phyloP scores from a whole-genome alignment of 1,140 invertebrate species.

The Drosophila ohnishii region DNA sequence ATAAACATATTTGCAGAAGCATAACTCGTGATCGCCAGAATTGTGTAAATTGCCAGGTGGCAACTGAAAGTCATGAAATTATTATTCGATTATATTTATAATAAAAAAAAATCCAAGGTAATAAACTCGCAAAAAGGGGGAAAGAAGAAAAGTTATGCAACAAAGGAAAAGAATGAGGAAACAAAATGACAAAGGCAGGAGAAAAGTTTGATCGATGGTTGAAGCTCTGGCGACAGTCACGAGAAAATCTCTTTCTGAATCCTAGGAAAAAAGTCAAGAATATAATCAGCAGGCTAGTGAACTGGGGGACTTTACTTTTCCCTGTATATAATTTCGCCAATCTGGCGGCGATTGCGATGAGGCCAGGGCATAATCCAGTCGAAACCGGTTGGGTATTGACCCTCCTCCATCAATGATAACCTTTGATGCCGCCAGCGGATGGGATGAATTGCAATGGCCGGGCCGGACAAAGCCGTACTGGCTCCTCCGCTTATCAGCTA shows the following conservation, averaged over 20 bases:
- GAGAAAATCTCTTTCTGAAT: slow-evolving; percentile 13
- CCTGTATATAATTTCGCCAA: slow-evolving; percentile 24
- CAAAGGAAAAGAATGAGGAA: slow-evolving; percentile 12
- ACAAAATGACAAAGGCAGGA: not conserved
- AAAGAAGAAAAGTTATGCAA: slow-evolving; percentile 31
- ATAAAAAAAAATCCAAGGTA: slow-evolving; percentile 10
- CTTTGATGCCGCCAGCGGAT: slow-evolving; percentile 39
- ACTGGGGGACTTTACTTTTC: slow-evolving; percentile 16
- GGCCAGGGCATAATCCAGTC: slow-evolving; percentile 27
- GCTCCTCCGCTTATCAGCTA: slow-evolving; percentile 22
- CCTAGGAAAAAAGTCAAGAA: not conserved
- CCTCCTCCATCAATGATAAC: slow-evolving; percentile 38
- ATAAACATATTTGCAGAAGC: slow-evolving; percentile 8
- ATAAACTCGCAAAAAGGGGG: slow-evolving; percentile 9
- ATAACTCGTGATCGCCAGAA: slow-evolving; percentile 42
- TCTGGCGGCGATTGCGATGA: slow-evolving; percentile 13
- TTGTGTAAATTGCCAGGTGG: slow-evolving; percentile 43
- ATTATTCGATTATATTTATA: slow-evolving; percentile 8
- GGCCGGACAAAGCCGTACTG: slow-evolving; percentile 17
- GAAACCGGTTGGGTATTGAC: slow-evolving; percentile 38
- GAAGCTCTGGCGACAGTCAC: slow-evolving; percentile 17
- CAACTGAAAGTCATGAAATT: slow-evolving; percentile 26
- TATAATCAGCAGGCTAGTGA: slow-evolving; percentile 15
- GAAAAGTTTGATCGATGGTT: slow-evolving; percentile 49
- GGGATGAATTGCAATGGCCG: slow-evolving; percentile 46